Evolutionary conservation across 2,113 vertebrate species (phyloP), one percentile per base, ranked within the genome.

Genomic region (Athene cunicularia): DNA sequence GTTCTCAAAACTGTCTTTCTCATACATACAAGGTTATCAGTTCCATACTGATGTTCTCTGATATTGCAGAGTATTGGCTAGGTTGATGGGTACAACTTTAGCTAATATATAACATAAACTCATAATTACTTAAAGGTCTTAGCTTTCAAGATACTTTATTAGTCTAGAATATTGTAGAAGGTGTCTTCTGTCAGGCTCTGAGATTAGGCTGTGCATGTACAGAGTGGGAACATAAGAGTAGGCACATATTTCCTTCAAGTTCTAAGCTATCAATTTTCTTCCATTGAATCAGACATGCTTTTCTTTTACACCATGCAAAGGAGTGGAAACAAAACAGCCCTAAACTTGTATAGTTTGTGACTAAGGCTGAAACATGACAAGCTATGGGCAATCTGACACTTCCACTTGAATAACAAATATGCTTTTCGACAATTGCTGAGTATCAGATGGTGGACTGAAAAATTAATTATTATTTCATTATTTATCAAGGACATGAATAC

Each of bases 401-500:
- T 67, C 56, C 32, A 94, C 18, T 81, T 93, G 63, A 95, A 89
- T 84, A 95, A 77, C 68, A 91, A 96, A 89, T 89, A 81, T 17
- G 14, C 14, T 81, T 83, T 89, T 91, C 2, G 3, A 72, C 68
- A 87, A 70, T 67, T 93, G 43, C 23, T 3, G 11, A 90, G 53
- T 84, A 93, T 91, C 86, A 91, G 67, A 92, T 91, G 71, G 37
- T 67, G 67, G n/a, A 60, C 47, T 96, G 60, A 94, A 96, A 95
- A 92, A 89, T 66, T 92, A 91, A 94, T 93, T 86, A 75, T 70
- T 0, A 53, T 80, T 96, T 87, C 64, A 91, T 96, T 97, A 95
- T 94, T 96, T 87, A 91, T 89, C 68, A 91, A 93, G 89, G 84
- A 89, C 63, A 81, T 67, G 28, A 67, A 84, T 81, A 68, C 30